Conservation (phyloP, 2,113 vertebrate species). For the Gymnogyps californianus region DNA sequence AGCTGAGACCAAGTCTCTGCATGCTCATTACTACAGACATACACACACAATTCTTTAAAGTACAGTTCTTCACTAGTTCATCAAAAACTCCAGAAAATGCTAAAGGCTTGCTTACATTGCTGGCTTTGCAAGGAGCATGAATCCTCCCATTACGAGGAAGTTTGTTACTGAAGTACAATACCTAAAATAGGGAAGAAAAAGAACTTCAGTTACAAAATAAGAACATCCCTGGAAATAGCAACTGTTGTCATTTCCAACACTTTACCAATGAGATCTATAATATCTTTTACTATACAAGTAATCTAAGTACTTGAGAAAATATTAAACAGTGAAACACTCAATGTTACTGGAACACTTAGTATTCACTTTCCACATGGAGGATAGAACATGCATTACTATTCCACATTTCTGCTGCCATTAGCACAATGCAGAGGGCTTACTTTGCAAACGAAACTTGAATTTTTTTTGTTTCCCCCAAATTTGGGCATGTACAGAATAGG, state of each 20-base stretch:
- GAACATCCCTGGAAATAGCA: not conserved
- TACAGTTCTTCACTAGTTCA: not conserved
- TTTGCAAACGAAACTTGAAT: not conserved
- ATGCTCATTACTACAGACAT: not conserved
- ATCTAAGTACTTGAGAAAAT: not conserved
- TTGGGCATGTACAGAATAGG: not conserved
- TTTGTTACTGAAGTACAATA: conserved; percentile 85
- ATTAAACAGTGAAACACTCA: not conserved
- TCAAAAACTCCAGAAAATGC: not conserved
- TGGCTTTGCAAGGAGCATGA: conserved; percentile 86
- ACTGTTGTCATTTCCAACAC: not conserved
- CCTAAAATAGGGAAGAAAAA: conserved; percentile 63
- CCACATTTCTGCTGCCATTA: not conserved
- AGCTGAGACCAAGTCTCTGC: not conserved
- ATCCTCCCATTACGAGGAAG: conserved; percentile 93
- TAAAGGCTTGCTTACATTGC: conserved; percentile 83
- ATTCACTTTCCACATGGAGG: not conserved
- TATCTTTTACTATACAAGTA: not conserved
- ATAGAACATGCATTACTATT: not conserved
- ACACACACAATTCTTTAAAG: not conserved
- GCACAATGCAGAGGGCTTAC: not conserved
- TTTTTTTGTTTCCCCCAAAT: not conserved
- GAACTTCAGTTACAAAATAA: not conserved
- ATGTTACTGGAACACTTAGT: not conserved
- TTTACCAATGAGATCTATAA: not conserved